Conservation (phyloP, 2,888 invertebrate species). For the Apoda limacodes region DNA sequence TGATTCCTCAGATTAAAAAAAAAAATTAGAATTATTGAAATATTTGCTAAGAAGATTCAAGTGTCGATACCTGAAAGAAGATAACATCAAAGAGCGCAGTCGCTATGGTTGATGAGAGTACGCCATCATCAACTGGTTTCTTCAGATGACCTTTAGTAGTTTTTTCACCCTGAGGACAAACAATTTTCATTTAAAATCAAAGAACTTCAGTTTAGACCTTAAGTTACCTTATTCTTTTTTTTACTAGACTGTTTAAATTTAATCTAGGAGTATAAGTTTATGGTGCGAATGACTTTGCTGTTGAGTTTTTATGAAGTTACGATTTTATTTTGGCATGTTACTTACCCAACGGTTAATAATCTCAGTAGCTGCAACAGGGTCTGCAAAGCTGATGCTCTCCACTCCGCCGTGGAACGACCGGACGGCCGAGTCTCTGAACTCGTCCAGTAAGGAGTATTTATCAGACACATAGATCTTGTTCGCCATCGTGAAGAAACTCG, state of each 20-base stretch:
- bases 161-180: slow-evolving; percentile 27
- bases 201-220: no score
- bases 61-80: slow-evolving; percentile 28
- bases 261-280: no score
- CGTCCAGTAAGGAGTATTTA: slow-evolving; percentile 19
- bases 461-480: slow-evolving; percentile 33
- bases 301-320: no score
- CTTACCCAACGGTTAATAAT: slow-evolving; percentile 25
- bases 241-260: no score
- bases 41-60: no score
- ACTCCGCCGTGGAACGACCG: slow-evolving; percentile 26
- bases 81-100: slow-evolving; percentile 35
- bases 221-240: no score
- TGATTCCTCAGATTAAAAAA: no score
- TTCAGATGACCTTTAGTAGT: slow-evolving; percentile 35
- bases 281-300: no score
- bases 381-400: slow-evolving; percentile 26
- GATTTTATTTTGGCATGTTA: no score
- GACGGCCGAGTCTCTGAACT: slow-evolving; percentile 21
- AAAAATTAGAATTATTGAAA: no score
- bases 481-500: slow-evolving; percentile 28
- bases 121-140: slow-evolving; percentile 23
- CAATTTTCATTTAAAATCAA: no score
- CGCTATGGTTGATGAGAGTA: slow-evolving; percentile 19
- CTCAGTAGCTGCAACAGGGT: slow-evolving; percentile 23